Conservation (phyloP, 2,113 vertebrate species). For the Microtus richardsoni region DNA sequence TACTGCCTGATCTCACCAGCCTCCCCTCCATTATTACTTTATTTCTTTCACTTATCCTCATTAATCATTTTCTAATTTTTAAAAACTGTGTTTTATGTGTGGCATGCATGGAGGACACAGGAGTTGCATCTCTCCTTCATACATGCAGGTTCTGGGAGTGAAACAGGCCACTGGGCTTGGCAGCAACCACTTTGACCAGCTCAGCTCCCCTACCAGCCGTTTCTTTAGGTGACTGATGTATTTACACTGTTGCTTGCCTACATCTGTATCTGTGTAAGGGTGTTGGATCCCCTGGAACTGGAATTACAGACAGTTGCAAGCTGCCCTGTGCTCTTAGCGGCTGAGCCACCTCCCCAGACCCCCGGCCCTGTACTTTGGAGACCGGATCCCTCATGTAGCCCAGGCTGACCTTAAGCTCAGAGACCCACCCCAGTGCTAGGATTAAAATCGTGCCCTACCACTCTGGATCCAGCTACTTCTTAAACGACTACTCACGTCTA, state of each 20-base stretch:
- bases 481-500: conserved; percentile 74
- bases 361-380: neutral
- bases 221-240: neutral
- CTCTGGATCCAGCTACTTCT: neutral
- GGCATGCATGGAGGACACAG: neutral
- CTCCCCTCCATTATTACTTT: neutral
- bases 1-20: neutral
- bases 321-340: neutral
- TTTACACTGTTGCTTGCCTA: neutral
- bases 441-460: neutral
- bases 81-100: neutral
- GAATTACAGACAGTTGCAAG: neutral
- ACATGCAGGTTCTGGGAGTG: neutral
- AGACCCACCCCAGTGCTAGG: neutral
- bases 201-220: neutral
- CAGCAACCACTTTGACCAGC: neutral
- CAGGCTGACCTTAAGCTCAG: neutral
- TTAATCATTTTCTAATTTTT: neutral
- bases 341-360: neutral
- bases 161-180: neutral
- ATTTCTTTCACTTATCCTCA: neutral
- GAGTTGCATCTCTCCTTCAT: neutral
- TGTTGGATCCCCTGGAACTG: neutral
- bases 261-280: neutral
- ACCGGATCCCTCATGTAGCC: neutral